Evolutionary conservation across 2,888 invertebrate species (phyloP).

Genomic region (Tetrapedia diversipes): DNA sequence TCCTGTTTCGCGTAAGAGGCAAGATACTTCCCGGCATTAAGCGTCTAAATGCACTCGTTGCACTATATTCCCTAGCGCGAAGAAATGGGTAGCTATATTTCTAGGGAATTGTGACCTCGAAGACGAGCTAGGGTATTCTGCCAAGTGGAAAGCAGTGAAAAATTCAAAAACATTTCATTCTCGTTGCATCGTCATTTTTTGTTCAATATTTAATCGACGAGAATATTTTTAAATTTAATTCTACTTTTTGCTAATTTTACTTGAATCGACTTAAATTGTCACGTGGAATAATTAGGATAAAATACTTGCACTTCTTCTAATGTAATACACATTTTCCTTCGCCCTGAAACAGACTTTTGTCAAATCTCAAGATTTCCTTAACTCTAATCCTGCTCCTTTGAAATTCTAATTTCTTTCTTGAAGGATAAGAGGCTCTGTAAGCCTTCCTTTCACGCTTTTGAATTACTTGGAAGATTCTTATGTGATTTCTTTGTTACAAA

Average conservation of each 20-base stretch:
- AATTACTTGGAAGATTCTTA: background rate
- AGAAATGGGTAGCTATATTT: conserved; percentile 2
- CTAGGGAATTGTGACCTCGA: background rate
- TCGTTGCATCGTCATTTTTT: background rate
- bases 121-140: background rate
- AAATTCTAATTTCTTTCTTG: conserved; percentile 17
- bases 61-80: background rate
- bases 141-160: background rate
- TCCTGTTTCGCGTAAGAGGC: conserved; percentile 20
- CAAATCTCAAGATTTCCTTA: background rate
- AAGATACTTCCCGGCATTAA: conserved; percentile 15
- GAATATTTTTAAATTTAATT: too few relatives aligned
- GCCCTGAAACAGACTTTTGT: background rate
- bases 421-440: background rate
- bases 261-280: too few relatives aligned
- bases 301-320: background rate
- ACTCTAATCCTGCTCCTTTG: background rate
- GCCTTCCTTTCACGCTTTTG: background rate
- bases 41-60: conserved; percentile 3
- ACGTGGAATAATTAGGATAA: background rate
- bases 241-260: too few relatives aligned
- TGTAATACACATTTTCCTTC: background rate
- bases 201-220: too few relatives aligned
- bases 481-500: background rate
- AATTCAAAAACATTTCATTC: background rate